phyloP scores from a whole-genome alignment of 2,113 vertebrate genomes.

The Orthonyx spaldingii region DNA sequence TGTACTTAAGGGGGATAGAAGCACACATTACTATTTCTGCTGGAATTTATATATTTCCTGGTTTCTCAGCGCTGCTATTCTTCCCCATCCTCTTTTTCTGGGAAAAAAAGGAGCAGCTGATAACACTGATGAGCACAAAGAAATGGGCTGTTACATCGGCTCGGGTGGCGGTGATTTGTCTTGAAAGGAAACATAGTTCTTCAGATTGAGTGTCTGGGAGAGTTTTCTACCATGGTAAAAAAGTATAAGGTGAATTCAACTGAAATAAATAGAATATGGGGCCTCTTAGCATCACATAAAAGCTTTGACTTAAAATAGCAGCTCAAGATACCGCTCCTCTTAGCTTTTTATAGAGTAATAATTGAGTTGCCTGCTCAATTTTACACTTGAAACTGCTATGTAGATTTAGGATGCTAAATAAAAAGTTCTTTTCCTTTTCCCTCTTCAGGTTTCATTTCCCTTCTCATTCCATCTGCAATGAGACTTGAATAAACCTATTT shows the following conservation, averaged over 20 bases:
- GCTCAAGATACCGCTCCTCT: not conserved
- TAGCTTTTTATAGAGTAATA: not conserved
- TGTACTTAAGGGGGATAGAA: not conserved
- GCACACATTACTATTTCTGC: not conserved
- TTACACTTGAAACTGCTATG: not conserved
- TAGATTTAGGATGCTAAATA: not conserved
- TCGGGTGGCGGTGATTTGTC: not conserved
- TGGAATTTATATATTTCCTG: not conserved
- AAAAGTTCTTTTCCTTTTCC: not conserved
- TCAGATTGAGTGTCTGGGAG: not conserved
- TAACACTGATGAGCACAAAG: not conserved
- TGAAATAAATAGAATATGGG: not conserved
- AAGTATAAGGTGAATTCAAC: not conserved
- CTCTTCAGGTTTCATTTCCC: not conserved
- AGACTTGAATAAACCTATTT: not conserved
- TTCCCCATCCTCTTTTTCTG: not conserved
- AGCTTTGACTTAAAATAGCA: not conserved
- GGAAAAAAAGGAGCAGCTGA: not conserved
- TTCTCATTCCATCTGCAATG: not conserved
- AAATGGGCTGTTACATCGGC: not conserved
- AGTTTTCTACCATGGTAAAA: not conserved
- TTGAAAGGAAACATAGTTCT: not conserved
- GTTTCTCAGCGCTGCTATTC: not conserved
- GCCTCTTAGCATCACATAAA: not conserved
- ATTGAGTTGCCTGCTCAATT: not conserved